These are phyloP conservation scores for Notospermus geniculatus DNA, from an alignment of 1,140 invertebrate genomes.

Conservation along the genomic window DNA sequence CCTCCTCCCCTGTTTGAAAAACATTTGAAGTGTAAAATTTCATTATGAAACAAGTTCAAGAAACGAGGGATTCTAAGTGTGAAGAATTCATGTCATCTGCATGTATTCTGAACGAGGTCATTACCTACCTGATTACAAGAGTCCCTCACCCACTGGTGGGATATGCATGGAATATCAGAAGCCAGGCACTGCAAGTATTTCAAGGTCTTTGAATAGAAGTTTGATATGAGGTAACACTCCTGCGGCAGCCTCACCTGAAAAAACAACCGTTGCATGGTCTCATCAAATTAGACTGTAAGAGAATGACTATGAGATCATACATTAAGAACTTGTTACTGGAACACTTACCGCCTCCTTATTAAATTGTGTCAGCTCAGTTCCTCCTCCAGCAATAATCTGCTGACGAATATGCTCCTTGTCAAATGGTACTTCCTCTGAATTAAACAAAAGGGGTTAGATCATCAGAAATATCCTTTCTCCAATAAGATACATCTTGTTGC, in stretches of 20 bases:
- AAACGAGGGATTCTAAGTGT: not conserved
- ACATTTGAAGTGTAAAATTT: not conserved
- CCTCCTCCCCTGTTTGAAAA: constrained; percentile 28
- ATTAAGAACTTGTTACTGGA: not conserved
- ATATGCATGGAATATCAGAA: constrained; percentile 49
- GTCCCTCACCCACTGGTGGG: constrained; percentile 53
- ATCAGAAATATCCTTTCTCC: too few species aligned
- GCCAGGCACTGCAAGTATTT: constrained; percentile 56
- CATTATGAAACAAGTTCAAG: not conserved
- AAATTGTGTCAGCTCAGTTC: constrained; percentile 44
- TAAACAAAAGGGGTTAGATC: too few species aligned
- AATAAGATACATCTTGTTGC: too few species aligned
- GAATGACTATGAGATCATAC: not conserved
- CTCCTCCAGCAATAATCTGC: constrained; percentile 44
- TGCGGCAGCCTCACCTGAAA: constrained; percentile 11
- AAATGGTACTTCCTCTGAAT: constrained; percentile 31
- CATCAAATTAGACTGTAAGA: not conserved
- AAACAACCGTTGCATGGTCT: constrained; percentile 3
- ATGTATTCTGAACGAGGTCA: not conserved
- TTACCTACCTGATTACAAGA: constrained; percentile 39
- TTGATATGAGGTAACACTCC: constrained; percentile 44
- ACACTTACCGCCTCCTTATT: constrained; percentile 37
- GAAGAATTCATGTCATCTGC: not conserved
- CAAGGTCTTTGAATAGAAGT: constrained; percentile 47
- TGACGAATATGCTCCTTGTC: constrained; percentile 44